phyloP scores from a whole-genome alignment of 2,113 vertebrate genomes.

The Pristiophorus japonicus region DNA sequence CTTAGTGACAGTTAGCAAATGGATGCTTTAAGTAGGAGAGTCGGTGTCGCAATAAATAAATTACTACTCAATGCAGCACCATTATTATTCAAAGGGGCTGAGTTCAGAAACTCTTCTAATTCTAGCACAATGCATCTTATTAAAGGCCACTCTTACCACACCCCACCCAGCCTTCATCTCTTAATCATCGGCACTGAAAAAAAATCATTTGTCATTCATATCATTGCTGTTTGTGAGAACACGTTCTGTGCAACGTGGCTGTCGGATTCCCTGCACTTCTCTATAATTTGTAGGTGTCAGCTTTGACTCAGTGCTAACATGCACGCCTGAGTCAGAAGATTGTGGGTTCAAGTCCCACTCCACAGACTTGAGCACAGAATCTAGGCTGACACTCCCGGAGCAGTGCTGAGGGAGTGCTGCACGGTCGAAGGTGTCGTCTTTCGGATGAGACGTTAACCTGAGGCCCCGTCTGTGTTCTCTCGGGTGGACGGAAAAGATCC shows the following conservation, averaged over 20 bases:
- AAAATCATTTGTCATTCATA: neutral
- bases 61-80: neutral
- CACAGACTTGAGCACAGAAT: neutral
- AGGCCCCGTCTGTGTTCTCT: neutral
- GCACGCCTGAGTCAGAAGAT: neutral
- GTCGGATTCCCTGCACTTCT: too few species aligned
- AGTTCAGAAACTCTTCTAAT: neutral
- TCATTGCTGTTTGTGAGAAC: neutral
- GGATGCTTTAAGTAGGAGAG: neutral
- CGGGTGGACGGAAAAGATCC: neutral
- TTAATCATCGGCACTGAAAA: neutral
- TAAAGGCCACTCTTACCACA: neutral
- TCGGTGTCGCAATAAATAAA: neutral
- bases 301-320: neutral
- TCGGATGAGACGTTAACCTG: neutral
- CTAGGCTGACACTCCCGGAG: neutral
- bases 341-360: too few species aligned
- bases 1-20: neutral
- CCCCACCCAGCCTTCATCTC: neutral
- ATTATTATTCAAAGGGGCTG: neutral
- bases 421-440: neutral
- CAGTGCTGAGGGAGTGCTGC: too few species aligned
- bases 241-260: neutral
- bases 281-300: neutral
- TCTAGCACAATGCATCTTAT: neutral